Evolutionary conservation across 2,888 invertebrate genomes (phyloP), one percentile per base, ranked within the genome.

Genomic region (Drosophila mimetica): DNA sequence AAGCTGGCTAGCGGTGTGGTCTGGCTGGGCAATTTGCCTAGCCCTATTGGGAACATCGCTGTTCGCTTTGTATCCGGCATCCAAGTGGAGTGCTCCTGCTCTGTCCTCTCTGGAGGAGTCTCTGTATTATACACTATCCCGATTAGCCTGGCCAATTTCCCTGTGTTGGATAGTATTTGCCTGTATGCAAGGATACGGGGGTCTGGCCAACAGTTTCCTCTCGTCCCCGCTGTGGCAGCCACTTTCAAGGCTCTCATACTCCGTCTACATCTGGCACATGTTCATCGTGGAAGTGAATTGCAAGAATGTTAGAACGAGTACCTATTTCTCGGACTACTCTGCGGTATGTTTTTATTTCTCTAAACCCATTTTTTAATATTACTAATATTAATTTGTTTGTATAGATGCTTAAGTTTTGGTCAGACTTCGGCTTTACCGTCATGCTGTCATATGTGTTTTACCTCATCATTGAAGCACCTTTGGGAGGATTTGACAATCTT

Each of bases 221-320:
- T 88, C 88, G 0, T 79, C 88, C 89, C 90, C 90, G 0, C 59
- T 90, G 0, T 78, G n/a, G n/a, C n/a, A n/a, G n/a, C n/a, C n/a
- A n/a, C n/a, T n/a, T n/a, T n/a, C n/a, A n/a, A n/a, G n/a, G n/a
- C 67, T 91, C 7, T 89, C 88, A 1, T 91, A 89, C 44, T 75
- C 74, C 4, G 84, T 88, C 57, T 91, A 89, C 16, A 70, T 91
- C 2, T 79, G 76, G 34, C 90, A 90, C 51, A 60, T 89, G 18
- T 69, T 88, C 7, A 44, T 90, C 2, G 71, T 80, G 51, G 61
- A 72, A 9, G 52, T 88, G 0, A 77, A 87, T 46, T 67, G 57
- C 1, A 78, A 76, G 13, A 75, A 76, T 6, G 67, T 73, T 6
- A 79, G 84, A 55, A 77, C 82, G 0, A 76, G 72, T 42, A 72